phyloP scores from a whole-genome alignment of 2,888 invertebrate species.

The Gryllus longicercus region DNA sequence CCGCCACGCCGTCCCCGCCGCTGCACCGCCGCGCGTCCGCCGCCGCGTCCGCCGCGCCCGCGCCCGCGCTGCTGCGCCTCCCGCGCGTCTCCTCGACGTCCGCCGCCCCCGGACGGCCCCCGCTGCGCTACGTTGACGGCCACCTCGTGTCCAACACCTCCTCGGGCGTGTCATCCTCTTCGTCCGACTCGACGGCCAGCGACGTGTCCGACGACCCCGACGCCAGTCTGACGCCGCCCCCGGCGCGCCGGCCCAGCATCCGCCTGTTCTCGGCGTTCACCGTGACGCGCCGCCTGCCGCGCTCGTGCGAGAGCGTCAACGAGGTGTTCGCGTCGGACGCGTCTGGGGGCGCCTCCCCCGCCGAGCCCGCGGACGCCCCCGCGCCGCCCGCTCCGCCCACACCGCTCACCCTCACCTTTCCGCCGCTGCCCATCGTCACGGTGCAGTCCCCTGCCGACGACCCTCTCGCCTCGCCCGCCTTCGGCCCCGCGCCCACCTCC shows the following conservation, averaged over 20 bases:
- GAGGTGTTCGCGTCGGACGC: constrained; percentile 17
- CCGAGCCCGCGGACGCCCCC: not conserved
- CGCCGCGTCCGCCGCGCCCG: not conserved
- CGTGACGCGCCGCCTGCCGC: not conserved
- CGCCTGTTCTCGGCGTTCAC: not conserved
- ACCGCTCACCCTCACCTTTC: not conserved
- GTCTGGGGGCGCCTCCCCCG: not conserved
- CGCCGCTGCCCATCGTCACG: not conserved
- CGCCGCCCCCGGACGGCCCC: constrained; percentile 27
- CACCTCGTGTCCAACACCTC: constrained; percentile 40
- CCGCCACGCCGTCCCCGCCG: not conserved
- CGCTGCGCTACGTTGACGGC: constrained; percentile 37
- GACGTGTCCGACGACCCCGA: constrained; percentile 39
- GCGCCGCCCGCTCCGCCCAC: not conserved
- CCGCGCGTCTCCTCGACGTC: not conserved
- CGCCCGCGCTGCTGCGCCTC: not conserved
- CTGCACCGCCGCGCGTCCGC: not conserved
- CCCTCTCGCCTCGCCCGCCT: not conserved
- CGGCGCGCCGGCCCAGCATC: not conserved
- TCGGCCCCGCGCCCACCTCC: not conserved
- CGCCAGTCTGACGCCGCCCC: not conserved
- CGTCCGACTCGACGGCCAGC: constrained; percentile 40
- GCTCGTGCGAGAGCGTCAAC: not conserved
- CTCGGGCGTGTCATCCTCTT: constrained; percentile 32
- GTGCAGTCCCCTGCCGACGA: not conserved